phyloP scores from a whole-genome alignment of 1,140 invertebrate species.

The Penaeus japonicus region DNA sequence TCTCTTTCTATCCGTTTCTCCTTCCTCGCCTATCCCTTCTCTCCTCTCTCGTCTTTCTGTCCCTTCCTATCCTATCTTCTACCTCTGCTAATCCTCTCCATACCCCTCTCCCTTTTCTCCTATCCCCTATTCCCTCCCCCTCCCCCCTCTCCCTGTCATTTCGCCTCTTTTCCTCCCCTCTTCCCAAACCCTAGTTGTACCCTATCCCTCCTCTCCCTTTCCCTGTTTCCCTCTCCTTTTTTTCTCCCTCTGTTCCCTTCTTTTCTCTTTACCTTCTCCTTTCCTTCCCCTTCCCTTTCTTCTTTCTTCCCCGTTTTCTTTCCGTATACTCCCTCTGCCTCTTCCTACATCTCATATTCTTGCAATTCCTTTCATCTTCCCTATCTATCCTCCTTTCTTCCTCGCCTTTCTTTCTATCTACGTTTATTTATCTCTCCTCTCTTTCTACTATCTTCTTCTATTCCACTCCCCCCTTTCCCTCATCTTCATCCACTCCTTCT shows the following conservation, averaged over 20 bases:
- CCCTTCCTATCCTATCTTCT: too few relatives aligned
- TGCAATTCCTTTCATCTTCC: not conserved
- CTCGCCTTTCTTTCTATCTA: not conserved
- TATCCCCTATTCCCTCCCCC: not conserved
- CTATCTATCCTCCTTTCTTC: not conserved
- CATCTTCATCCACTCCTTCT: not conserved
- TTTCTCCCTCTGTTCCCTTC: not conserved
- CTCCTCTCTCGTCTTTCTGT: too few relatives aligned
- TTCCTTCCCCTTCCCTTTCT: too few relatives aligned
- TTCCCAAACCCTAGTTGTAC: not conserved
- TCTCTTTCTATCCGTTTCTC: too few relatives aligned
- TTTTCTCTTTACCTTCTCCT: not conserved
- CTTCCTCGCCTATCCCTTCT: too few relatives aligned
- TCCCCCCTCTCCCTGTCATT: not conserved
- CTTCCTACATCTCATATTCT: not conserved
- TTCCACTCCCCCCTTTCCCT: not conserved
- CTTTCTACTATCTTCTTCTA: not conserved
- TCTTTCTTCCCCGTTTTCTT: not conserved
- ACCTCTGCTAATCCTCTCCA: not conserved
- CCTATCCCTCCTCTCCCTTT: not conserved
- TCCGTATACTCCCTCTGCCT: not conserved
- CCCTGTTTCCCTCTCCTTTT: not conserved
- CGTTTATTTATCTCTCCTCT: not conserved
- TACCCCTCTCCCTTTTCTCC: not conserved
- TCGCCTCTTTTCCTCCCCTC: not conserved